phyloP scores from a whole-genome alignment of 1,140 invertebrate genomes.

The Steinernema khuongi region DNA sequence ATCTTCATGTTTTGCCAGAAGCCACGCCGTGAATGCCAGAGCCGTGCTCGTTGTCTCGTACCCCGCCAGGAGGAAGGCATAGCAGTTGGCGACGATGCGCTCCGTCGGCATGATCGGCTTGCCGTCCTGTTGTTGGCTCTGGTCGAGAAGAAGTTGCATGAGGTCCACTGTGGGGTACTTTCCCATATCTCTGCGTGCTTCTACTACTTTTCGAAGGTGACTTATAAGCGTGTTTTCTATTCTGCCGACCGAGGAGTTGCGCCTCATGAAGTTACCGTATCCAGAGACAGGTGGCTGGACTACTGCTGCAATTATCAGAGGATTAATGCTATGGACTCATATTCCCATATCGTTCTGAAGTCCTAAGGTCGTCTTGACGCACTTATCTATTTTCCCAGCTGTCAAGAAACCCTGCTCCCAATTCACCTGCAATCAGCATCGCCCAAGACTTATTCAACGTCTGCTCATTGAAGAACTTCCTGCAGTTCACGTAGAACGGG shows the following conservation, averaged over 20 bases:
- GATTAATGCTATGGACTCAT: too few species aligned
- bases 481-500: slow-evolving; percentile 4
- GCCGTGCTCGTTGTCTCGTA: slow-evolving; percentile 62
- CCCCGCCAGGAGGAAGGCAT: slow-evolving; percentile 61
- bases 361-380: too few species aligned
- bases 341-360: too few species aligned
- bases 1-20: slow-evolving; percentile 60
- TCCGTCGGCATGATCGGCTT: slow-evolving; percentile 25
- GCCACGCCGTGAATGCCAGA: slow-evolving; percentile 59
- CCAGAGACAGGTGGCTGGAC: background rate
- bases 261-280: slow-evolving; percentile 1
- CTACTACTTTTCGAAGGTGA: background rate
- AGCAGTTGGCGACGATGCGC: slow-evolving; percentile 35
- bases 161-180: background rate
- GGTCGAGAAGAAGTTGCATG: background rate
- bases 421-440: background rate
- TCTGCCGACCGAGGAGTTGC: background rate
- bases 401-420: too few species aligned
- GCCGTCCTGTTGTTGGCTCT: slow-evolving; percentile 22
- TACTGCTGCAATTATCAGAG: background rate
- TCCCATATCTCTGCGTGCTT: background rate
- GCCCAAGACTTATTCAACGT: background rate
- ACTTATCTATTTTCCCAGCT: too few species aligned
- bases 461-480: slow-evolving; percentile 13
- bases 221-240: background rate